Percentiles rank a stretch among this genome's conserved stretches.
These are phyloP conservation scores for Fistularia tabacaria DNA, from an alignment of 2,797 vertebrate genomes.

Conservation along the genomic window DNA sequence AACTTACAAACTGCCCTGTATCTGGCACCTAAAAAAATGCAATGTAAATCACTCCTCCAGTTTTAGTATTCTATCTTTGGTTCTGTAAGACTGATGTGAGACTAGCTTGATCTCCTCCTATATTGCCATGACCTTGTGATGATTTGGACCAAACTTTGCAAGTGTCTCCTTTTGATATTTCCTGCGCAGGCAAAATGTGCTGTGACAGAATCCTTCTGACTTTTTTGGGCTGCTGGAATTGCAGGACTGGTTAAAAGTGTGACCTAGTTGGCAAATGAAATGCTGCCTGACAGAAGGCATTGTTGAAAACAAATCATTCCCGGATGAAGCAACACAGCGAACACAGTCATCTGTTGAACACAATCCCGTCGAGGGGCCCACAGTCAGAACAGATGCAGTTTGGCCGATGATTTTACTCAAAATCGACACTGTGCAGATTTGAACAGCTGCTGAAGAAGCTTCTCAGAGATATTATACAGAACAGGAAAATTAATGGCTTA, in stretches of 20 bases:
- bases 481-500: not conserved
- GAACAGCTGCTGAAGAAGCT: slow-evolving; percentile 4
- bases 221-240: too few species aligned
- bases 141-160: too few species aligned
- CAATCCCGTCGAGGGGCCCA: slow-evolving; percentile 6
- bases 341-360: slow-evolving; percentile 22
- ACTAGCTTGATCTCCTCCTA: too few species aligned
- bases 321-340: slow-evolving; percentile 10
- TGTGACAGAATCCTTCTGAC: too few species aligned
- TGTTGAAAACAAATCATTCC: slow-evolving; percentile 9
- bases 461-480: not conserved
- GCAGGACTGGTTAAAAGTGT: not conserved
- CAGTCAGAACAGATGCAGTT: slow-evolving; percentile 18
- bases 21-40: too few species aligned
- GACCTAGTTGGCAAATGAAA: slow-evolving; percentile 22
- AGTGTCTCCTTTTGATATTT: too few species aligned
- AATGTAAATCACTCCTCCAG: too few species aligned
- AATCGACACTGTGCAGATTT: not conserved
- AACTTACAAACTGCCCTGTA: too few species aligned
- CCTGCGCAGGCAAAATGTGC: too few species aligned
- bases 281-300: slow-evolving; percentile 12
- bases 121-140: too few species aligned
- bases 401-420: slow-evolving; percentile 7
- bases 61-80: too few species aligned
- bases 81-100: too few species aligned